Base-by-base conservation (phyloP, 1,140 invertebrate species). In the Uloborus diversus region DNA sequence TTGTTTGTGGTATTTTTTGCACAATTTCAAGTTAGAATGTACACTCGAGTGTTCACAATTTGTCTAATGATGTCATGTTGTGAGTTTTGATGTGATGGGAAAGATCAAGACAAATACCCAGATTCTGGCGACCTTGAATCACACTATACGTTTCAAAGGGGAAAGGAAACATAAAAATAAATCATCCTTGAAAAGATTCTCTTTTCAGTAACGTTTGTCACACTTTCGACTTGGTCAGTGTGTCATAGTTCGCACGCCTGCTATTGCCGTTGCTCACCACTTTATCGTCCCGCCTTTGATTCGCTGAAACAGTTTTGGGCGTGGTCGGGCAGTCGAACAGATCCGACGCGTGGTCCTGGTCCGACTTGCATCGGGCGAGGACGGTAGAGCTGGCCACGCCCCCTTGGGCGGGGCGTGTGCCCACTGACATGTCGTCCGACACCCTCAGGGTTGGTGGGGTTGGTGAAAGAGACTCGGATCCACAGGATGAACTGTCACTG, bases 401-500 rank as follows among this genome's bases (percentile, higher is more conserved):
- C 27, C 66, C 57, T 20, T 47, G 66, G 17, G 51, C 28, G 53
- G 47, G 25, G 0, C 70, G 56, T 13, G 56, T 32, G 28, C 61
- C 61, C 42, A 83, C 32, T 33, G 81, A 64, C 56, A 78, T 80
- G 49, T 83, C 83, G 62, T 83, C 83, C 14, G 75, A 70, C n/a
- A 82, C 80, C 37, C 82, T 73, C 25, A 81, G 30, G 27, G 68
- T 64, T 13, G 82, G 83, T n/a, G 83, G 80, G 13, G 82, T 82
- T 14, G 84, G 90, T 47, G 90, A 91, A 30, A 92, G 86, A 71
- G 91, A 87, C 85, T 94, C 93, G 79, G 93, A 94, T 23, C 92
- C 93, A 83, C 94, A 93, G 51, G 93, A 94, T 17, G 92, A 94
- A 85, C 92, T 94, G 84, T 94, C 93, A 84, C 91, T 91, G 84